phyloP scores from a whole-genome alignment of 2,888 invertebrate genomes.

The Willowsia nigromaculata region DNA sequence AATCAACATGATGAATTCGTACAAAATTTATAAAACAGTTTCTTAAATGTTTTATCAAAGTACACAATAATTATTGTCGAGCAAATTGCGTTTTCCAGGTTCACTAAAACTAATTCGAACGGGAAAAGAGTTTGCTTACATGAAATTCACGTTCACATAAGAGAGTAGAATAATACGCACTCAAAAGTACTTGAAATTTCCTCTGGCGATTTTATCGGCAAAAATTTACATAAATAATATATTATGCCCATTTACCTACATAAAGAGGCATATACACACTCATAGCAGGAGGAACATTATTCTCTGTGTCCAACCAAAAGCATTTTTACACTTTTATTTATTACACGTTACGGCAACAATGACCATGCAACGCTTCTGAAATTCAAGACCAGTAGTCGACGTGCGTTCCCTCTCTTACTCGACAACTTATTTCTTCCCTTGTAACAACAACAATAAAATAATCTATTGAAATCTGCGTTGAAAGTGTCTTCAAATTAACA shows the following conservation, averaged over 20 bases:
- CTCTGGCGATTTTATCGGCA: constrained; percentile 8
- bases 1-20: constrained; percentile 75
- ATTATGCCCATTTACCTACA: neutral
- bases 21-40: neutral
- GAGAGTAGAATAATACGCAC: too few relatives aligned
- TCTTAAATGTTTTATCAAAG: too few relatives aligned
- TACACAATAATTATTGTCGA: too few relatives aligned
- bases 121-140: too few relatives aligned
- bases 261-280: neutral
- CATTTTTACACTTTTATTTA: constrained; percentile 25
- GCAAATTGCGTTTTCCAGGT: neutral
- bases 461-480: constrained; percentile 14
- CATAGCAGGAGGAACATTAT: neutral
- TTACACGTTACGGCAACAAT: constrained; percentile 47
- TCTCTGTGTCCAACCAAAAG: constrained; percentile 10
- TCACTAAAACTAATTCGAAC: too few relatives aligned
- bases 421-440: constrained; percentile 29
- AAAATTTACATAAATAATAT: constrained; percentile 28
- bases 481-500: neutral
- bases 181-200: neutral
- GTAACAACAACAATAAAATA: constrained; percentile 7
- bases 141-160: too few relatives aligned
- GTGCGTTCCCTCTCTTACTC: constrained; percentile 20
- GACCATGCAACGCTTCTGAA: constrained; percentile 23
- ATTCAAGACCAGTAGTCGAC: constrained; percentile 56